These are phyloP conservation scores for Drosophila willistoni DNA, from an alignment of 1,140 invertebrate species.

Conservation along the genomic window DNA sequence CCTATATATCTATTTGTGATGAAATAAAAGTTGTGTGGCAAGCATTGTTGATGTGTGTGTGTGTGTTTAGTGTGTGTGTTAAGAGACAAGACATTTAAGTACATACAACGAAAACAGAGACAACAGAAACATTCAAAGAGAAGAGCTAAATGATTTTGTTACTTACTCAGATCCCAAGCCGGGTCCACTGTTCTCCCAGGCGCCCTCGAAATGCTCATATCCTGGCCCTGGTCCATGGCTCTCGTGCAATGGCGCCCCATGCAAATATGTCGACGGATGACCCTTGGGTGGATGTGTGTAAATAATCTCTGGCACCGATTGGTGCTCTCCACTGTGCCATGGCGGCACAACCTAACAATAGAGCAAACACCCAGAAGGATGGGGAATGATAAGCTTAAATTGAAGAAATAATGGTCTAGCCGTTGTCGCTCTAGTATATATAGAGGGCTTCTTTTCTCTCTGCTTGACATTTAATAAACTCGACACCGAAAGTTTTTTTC, in stretches of 20 bases:
- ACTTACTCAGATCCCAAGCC: conserved; percentile 86
- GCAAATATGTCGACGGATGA: conserved; percentile 78
- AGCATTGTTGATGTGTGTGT: conserved; percentile 27
- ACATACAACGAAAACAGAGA: conserved; percentile 22
- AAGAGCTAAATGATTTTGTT: not conserved
- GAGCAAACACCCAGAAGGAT: not conserved
- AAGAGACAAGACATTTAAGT: conserved; percentile 61
- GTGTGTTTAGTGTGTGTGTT: conserved; percentile 36
- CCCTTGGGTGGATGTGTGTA: conserved; percentile 81
- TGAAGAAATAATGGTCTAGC: conserved; percentile 36
- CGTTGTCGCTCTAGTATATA: not conserved
- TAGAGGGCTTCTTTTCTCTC: conserved; percentile 30
- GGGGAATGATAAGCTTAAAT: conserved; percentile 32
- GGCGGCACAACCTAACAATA: conserved; percentile 69
- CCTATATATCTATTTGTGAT: conserved; percentile 84
- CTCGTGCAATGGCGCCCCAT: conserved; percentile 77
- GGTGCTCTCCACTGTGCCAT: conserved; percentile 74
- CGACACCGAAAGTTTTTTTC: conserved; percentile 14
- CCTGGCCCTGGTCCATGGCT: conserved; percentile 80
- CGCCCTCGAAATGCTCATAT: conserved; percentile 72
- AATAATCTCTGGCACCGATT: conserved; percentile 73
- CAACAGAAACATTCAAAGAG: conserved; percentile 10
- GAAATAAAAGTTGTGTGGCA: conserved; percentile 24
- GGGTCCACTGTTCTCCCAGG: conserved; percentile 85
- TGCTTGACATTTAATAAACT: conserved; percentile 50